Evolutionary conservation across 1,140 invertebrate genomes (phyloP).

Genomic region (Cotesia vestalis): DNA sequence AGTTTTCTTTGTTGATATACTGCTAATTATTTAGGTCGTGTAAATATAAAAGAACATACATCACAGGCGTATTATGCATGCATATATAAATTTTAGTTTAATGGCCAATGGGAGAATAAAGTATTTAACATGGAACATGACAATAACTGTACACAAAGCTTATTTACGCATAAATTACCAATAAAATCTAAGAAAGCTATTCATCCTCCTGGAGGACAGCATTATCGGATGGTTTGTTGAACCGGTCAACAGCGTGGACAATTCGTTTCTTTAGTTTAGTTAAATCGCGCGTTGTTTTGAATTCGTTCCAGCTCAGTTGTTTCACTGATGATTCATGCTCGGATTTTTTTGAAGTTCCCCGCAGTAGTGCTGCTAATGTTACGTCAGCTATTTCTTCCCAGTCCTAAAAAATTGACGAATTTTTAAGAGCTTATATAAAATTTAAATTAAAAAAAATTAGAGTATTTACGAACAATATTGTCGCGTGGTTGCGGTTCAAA

Average conservation of each 20-base stretch:
- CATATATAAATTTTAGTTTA: background rate
- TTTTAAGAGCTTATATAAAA: no score
- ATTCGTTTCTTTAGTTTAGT: conserved; percentile 54
- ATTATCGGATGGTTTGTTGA: conserved; percentile 40
- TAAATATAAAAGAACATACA: no score
- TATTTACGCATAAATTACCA: background rate
- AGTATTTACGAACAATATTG: conserved; percentile 49
- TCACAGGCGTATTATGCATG: no score
- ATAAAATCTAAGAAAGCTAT: conserved; percentile 7
- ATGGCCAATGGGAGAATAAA: no score
- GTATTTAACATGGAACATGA: no score
- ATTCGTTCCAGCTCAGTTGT: conserved; percentile 40
- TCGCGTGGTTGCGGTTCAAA: conserved; percentile 50
- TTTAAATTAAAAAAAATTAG: background rate
- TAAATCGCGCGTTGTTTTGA: conserved; percentile 48
- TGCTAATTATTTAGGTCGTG: no score
- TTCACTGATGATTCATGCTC: conserved; percentile 38
- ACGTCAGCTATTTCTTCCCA: conserved; percentile 59
- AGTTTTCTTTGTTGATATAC: no score
- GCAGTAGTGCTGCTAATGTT: conserved; percentile 41
- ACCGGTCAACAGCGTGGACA: conserved; percentile 48
- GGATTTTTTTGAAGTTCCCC: conserved; percentile 37
- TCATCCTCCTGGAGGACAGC: conserved; percentile 31
- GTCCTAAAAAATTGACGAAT: conserved; percentile 42
- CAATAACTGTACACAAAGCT: no score